phyloP scores from a whole-genome alignment of 2,797 vertebrate genomes.

The Helostoma temminkii region DNA sequence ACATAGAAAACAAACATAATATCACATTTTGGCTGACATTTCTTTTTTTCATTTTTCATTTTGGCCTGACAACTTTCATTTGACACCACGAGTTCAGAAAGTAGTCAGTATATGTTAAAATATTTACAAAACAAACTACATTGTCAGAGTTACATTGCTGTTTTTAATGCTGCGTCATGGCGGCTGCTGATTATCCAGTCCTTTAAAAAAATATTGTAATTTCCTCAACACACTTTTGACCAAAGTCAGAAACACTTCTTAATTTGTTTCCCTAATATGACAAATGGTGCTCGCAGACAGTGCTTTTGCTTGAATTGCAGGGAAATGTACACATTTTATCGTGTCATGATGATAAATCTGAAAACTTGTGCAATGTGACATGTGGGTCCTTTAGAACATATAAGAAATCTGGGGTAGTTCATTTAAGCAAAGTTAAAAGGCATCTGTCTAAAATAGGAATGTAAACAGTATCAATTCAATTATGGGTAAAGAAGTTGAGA shows the following conservation, averaged over 20 bases:
- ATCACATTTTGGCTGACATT: background rate
- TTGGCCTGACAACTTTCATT: background rate
- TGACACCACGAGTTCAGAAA: background rate
- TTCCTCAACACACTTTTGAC: constrained; percentile 5
- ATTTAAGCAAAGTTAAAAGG: constrained; percentile 37
- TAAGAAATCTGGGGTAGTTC: background rate
- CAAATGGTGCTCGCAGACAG: background rate
- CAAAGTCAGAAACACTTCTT: background rate
- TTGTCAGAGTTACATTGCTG: background rate
- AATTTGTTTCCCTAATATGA: constrained; percentile 1
- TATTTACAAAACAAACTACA: background rate
- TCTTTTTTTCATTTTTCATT: background rate
- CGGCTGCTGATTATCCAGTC: background rate
- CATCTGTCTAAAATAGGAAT: constrained; percentile 50
- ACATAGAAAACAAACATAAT: background rate
- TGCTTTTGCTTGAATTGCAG: background rate
- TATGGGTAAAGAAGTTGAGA: background rate
- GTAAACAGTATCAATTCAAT: constrained; percentile 51
- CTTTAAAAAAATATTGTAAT: background rate
- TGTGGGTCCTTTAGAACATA: background rate
- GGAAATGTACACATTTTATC: background rate
- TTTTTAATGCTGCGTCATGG: background rate
- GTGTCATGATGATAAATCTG: background rate
- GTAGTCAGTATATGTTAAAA: background rate
- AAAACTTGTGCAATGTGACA: background rate